Evolutionary conservation across 2,888 invertebrate genomes (phyloP), one percentile per base, ranked within the genome.

Genomic region (Enchytraeus crypticus): DNA sequence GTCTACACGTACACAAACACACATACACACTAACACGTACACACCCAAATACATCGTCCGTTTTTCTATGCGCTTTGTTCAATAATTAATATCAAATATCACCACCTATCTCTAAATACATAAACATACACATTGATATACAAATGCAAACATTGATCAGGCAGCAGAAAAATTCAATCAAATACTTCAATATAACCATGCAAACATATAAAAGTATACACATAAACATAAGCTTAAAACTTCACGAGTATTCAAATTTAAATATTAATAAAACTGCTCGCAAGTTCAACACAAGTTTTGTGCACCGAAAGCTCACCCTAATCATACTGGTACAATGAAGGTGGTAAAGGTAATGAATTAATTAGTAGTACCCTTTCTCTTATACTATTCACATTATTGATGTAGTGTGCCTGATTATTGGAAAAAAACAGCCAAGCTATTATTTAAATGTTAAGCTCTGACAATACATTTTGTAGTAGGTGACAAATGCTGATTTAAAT

Each of bases 1-100:
- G 76, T 60, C 80, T 79, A 70, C 59, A 72, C 74, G 53, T 68
- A 30, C 23, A 38, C 2, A 21, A 23, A 57, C 59, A 58, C 8
- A 5, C 3, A 5, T n/a, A 47, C 21, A 57, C n/a, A 18, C 29
- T 57, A n/a, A 57, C n/a, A 57, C 1, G 11, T 14, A 21, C 5
- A 26, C 47, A 26, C 8, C 21, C 1, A 14, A 11, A 27, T 46
- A 5, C 23, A 14, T 4, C 26, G 26, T 21, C 2, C 14, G n/a
- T 21, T 1, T n/a, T 21, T 11, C 18, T 26, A 26, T n/a, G 8
- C 27, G 27, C 4, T 5, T 27, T n/a, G 21, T 46, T 23, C 23
- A 23, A 46, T 26, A 2, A 23, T 18, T 3, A 5, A 3, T 26
- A 26, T 51, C 27, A 5, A 26, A 1, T 1, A 2, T 51, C 29